Evolutionary conservation across 2,888 invertebrate genomes (phyloP).

Genomic region (Ochropleura plecta): DNA sequence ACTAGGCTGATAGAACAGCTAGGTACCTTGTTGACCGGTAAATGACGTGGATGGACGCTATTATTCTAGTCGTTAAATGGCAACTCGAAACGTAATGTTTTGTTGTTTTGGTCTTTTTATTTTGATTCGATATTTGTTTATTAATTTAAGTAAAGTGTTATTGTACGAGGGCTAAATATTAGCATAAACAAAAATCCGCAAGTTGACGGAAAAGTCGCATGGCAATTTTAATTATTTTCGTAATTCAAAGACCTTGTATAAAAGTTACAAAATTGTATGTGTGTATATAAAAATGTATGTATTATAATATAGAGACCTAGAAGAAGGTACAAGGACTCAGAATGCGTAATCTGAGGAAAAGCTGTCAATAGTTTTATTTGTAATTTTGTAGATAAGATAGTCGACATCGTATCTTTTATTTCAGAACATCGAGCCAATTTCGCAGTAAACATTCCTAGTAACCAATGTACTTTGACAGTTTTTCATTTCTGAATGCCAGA

Average conservation of each 20-base stretch:
- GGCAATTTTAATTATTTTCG: neutral
- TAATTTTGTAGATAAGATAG: neutral
- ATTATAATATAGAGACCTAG: too few relatives aligned
- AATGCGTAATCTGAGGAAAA: neutral
- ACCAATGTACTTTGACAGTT: slow-evolving; percentile 20
- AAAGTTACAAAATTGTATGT: neutral
- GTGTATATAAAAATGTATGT: too few relatives aligned
- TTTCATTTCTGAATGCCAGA: slow-evolving; percentile 29
- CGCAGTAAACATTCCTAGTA: slow-evolving; percentile 11
- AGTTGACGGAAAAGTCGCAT: neutral
- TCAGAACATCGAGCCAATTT: slow-evolving; percentile 4
- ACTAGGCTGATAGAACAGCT: slow-evolving; percentile 45
- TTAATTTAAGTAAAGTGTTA: neutral
- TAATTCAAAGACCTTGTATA: neutral
- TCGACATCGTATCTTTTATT: neutral
- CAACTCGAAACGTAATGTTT: slow-evolving; percentile 21
- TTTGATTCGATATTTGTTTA: slow-evolving; percentile 9
- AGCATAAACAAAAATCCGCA: neutral
- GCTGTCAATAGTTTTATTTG: neutral
- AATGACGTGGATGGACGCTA: slow-evolving; percentile 26
- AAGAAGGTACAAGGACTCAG: too few relatives aligned
- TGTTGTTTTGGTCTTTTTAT: neutral
- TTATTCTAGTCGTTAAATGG: slow-evolving; percentile 29
- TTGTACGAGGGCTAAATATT: neutral
- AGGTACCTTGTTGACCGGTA: slow-evolving; percentile 42